These are phyloP conservation scores for Platyrinchus mystaceus DNA, from an alignment of 2,797 vertebrate genomes.

Conservation along the genomic window DNA sequence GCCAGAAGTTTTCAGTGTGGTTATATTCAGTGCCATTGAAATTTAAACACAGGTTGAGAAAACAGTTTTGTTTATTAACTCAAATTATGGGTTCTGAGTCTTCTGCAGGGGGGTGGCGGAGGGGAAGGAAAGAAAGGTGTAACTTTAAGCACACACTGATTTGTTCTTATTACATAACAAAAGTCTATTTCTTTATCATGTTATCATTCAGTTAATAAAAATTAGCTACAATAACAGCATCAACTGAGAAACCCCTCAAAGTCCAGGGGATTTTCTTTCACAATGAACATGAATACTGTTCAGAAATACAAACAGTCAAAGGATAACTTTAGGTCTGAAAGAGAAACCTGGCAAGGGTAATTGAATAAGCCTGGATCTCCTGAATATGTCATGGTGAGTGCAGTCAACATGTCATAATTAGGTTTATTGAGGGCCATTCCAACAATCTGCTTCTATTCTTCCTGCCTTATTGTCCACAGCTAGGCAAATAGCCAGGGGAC, in stretches of 20 bases:
- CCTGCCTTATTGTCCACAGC: constrained; percentile 94
- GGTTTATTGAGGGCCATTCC: constrained; percentile 99
- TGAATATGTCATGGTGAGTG: constrained; percentile 97
- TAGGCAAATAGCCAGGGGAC: constrained; percentile 99
- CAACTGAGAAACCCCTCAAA: constrained; percentile 86
- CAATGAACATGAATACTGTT: constrained; percentile 92
- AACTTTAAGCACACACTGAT: constrained; percentile 82
- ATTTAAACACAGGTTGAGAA: constrained; percentile 21
- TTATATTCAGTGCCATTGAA: background rate
- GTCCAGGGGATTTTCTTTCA: constrained; percentile 96
- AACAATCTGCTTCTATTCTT: constrained; percentile 99
- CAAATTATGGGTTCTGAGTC: constrained; percentile 33
- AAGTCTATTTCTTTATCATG: constrained; percentile 87
- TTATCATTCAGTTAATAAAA: constrained; percentile 98
- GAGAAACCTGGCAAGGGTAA: constrained; percentile 97
- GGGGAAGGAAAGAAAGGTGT: constrained; percentile 74
- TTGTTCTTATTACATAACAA: constrained; percentile 86
- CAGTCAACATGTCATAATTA: constrained; percentile 99
- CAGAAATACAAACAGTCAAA: constrained; percentile 99
- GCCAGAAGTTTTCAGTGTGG: background rate
- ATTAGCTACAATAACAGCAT: constrained; percentile 94
- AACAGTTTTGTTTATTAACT: constrained; percentile 64
- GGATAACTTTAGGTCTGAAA: constrained; percentile 99
- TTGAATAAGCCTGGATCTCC: constrained; percentile 98
- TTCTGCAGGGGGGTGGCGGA: background rate